Evolutionary conservation across 2,888 invertebrate species (phyloP).

Genomic region (Cerastoderma edule): DNA sequence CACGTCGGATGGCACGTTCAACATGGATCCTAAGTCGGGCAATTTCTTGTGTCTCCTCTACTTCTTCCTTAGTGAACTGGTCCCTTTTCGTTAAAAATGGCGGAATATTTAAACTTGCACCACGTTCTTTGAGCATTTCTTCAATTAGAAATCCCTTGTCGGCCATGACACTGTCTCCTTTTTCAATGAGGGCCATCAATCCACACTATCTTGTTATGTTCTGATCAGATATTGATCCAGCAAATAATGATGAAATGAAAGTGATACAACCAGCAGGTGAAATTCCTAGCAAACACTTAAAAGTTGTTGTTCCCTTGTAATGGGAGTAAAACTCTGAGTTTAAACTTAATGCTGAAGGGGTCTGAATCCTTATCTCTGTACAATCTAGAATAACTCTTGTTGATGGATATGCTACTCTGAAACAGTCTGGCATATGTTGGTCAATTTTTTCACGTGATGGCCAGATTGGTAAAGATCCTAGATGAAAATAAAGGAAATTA

Average conservation of each 20-base stretch:
- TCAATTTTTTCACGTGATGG: conserved; percentile 16
- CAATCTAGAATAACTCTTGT: conserved; percentile 52
- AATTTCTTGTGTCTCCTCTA: conserved; percentile 26
- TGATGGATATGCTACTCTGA: conserved; percentile 27
- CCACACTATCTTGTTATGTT: conserved; percentile 31
- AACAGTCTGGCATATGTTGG: conserved; percentile 33
- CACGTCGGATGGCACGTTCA: conserved; percentile 9
- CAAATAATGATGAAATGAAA: conserved; percentile 45
- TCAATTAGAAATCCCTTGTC: conserved; percentile 48
- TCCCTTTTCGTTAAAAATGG: conserved; percentile 24
- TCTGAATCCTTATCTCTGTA: conserved; percentile 50
- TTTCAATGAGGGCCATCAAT: conserved; percentile 40
- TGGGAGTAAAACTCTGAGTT: conserved; percentile 48
- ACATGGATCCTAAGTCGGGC: conserved; percentile 21
- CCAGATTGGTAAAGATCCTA: conserved; percentile 35
- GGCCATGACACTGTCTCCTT: conserved; percentile 50
- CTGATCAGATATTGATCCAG: conserved; percentile 45
- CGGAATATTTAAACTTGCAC: conserved; percentile 32
- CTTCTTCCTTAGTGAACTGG: conserved; percentile 22
- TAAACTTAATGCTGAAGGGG: conserved; percentile 37
- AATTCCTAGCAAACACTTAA: conserved; percentile 42
- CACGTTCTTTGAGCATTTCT: conserved; percentile 16
- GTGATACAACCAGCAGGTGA: conserved; percentile 40
- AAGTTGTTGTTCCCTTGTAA: conserved; percentile 50
- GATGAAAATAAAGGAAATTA: conserved; percentile 31